Conservation (phyloP, 2,888 invertebrate genomes). For the Drosophila colorata region DNA sequence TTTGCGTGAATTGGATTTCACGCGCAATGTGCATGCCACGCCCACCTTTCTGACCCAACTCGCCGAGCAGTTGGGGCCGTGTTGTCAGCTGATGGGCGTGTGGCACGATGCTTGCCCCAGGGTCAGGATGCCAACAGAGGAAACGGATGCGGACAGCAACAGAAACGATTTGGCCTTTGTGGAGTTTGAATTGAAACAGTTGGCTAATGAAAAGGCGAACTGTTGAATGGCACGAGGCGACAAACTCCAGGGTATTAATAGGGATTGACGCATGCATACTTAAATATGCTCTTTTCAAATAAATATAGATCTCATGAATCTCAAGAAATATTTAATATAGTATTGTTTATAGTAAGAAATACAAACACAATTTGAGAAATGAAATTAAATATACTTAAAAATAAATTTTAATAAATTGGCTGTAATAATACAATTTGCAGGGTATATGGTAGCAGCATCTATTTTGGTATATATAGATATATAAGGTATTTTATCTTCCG, state of each 20-base stretch:
- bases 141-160: slow-evolving; percentile 17
- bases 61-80: slow-evolving; percentile 30
- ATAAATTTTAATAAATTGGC: too few relatives aligned
- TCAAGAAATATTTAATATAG: not conserved
- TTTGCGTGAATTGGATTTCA: slow-evolving; percentile 70
- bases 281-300: not conserved
- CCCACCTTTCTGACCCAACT: slow-evolving; percentile 64
- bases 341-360: not conserved
- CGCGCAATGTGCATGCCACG: slow-evolving; percentile 67
- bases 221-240: not conserved
- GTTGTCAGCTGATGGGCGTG: slow-evolving; percentile 25
- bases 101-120: slow-evolving; percentile 59
- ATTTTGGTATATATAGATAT: too few relatives aligned
- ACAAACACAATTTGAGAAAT: not conserved
- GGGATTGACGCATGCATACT: too few relatives aligned
- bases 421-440: not conserved
- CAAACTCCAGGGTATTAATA: too few relatives aligned
- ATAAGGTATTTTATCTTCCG: too few relatives aligned
- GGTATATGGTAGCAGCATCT: not conserved
- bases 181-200: slow-evolving; percentile 57
- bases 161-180: slow-evolving; percentile 63
- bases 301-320: not conserved
- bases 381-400: not conserved
- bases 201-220: slow-evolving; percentile 31
- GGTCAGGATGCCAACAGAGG: slow-evolving; percentile 17